Conservation (phyloP, 2,888 invertebrate species). For the Meta bourneti region DNA sequence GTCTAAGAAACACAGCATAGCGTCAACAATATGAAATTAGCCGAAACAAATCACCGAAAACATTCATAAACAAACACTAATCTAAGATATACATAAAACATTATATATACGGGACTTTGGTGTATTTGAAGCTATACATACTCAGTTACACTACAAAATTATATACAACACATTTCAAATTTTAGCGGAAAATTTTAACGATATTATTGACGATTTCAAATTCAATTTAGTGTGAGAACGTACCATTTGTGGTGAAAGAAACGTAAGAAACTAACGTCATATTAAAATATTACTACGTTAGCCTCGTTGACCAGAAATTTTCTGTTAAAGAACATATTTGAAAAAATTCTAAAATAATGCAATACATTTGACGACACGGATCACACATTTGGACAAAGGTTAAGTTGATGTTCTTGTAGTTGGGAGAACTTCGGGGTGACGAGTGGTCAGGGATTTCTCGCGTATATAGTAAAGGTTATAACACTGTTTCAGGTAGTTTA, state of each 20-base stretch:
- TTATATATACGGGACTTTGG: not conserved
- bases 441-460: not conserved
- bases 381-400: slow-evolving; percentile 23
- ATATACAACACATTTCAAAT: not conserved
- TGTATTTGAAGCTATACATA: not conserved
- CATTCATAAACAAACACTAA: not conserved
- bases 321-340: slow-evolving; percentile 39
- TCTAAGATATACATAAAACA: not conserved
- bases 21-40: not conserved
- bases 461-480: not conserved
- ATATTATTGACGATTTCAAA: not conserved
- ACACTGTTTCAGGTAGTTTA: not conserved
- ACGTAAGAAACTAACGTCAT: not conserved
- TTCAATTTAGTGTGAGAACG: not conserved
- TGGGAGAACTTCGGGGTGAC: not conserved
- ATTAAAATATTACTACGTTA: too few species aligned
- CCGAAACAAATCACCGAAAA: not conserved
- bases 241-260: not conserved
- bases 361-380: slow-evolving; percentile 35
- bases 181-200: not conserved
- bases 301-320: slow-evolving; percentile 55
- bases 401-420: not conserved
- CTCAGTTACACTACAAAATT: too few species aligned
- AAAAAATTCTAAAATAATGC: not conserved
- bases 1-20: not conserved